Evolutionary conservation across 2,113 vertebrate species (phyloP).

Genomic region (Microcebus jonahi): DNA sequence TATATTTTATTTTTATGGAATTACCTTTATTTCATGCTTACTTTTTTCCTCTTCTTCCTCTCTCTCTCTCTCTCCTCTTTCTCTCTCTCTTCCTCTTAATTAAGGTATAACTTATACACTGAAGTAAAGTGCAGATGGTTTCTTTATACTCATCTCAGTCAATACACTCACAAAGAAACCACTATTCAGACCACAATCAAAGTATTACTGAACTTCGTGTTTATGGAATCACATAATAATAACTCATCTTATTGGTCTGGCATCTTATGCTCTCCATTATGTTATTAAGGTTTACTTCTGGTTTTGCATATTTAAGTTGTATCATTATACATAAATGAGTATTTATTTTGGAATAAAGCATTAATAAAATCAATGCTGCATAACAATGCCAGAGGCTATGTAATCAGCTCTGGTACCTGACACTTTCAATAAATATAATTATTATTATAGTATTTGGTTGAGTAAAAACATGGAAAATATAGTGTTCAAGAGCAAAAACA

Average conservation of each 20-base stretch:
- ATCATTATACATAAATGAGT: background rate
- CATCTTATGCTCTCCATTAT: background rate
- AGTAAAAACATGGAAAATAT: background rate
- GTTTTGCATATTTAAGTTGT: background rate
- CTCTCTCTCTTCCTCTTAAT: background rate
- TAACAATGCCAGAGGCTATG: background rate
- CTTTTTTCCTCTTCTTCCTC: too few relatives aligned
- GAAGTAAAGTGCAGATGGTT: background rate
- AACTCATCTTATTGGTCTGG: background rate
- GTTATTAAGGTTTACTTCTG: background rate
- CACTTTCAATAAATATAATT: background rate
- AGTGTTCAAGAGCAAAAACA: background rate
- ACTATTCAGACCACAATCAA: background rate
- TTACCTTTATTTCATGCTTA: background rate
- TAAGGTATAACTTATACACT: background rate
- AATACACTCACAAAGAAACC: background rate
- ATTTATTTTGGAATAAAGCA: background rate
- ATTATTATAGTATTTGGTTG: background rate
- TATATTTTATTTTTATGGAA: background rate
- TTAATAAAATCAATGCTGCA: background rate
- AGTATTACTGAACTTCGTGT: background rate
- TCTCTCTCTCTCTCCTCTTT: accelerated
- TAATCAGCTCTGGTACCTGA: background rate
- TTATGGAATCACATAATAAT: background rate
- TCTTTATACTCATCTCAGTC: background rate